Conservation (phyloP, 2,797 vertebrate genomes). For the Pseudotriccus pelzelni region DNA sequence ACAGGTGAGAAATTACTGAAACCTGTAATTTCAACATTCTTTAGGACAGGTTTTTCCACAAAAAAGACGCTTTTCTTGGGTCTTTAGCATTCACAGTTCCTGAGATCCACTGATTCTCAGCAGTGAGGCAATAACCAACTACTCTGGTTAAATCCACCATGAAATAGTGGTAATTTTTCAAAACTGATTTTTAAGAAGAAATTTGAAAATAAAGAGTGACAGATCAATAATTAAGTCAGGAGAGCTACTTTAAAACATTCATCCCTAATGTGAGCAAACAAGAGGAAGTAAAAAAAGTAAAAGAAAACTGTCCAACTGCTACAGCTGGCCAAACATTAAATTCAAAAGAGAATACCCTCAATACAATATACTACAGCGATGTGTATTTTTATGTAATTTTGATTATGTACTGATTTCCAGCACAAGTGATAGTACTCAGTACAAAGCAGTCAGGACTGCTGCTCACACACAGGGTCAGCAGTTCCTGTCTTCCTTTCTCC, state of each 20-base stretch:
- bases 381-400: background rate
- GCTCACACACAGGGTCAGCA: background rate
- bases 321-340: background rate
- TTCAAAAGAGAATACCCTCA: background rate
- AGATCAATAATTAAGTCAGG: background rate
- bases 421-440: background rate
- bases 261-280: background rate
- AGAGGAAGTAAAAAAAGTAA: background rate
- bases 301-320: background rate
- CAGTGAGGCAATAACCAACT: background rate
- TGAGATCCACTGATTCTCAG: background rate
- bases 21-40: background rate
- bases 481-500: background rate
- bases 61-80: background rate
- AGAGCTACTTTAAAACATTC: background rate
- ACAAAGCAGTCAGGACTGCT: background rate
- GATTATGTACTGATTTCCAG: background rate
- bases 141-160: background rate
- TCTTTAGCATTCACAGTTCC: background rate
- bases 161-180: background rate
- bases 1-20: background rate
- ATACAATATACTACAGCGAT: background rate
- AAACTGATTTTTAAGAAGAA: background rate
- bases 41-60: background rate
- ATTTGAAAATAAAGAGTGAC: background rate